Conservation (phyloP, 2,797 vertebrate species). For the Bovichtus diacanthus region DNA sequence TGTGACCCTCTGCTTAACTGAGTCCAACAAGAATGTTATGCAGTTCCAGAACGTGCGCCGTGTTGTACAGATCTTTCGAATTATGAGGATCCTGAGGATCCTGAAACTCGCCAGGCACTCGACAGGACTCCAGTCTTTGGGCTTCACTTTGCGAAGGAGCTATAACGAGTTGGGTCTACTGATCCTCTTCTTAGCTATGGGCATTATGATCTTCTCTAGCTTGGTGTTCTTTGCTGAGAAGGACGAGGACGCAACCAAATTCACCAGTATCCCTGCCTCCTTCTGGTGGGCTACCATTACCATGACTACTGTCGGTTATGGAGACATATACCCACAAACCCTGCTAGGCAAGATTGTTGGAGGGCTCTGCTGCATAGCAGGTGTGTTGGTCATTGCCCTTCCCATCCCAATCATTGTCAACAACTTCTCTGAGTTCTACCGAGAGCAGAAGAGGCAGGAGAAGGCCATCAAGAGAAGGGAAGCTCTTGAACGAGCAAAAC, state of each 20-base stretch:
- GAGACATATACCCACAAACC: slow-evolving; percentile 98
- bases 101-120: slow-evolving; percentile 97
- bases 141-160: slow-evolving; percentile 96
- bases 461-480: slow-evolving; percentile 98
- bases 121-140: slow-evolving; percentile 96
- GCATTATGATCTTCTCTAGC: slow-evolving; percentile 99
- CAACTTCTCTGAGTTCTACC: slow-evolving; percentile 99
- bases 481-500: slow-evolving; percentile 96
- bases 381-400: slow-evolving; percentile 96
- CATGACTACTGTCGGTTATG: slow-evolving; percentile 99
- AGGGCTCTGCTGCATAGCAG: slow-evolving; percentile 97
- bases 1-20: slow-evolving; percentile 97
- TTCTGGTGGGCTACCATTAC: slow-evolving; percentile 99
- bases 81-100: slow-evolving; percentile 98
- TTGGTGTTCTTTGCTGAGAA: slow-evolving; percentile 99
- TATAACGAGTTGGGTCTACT: slow-evolving; percentile 97
- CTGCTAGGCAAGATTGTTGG: slow-evolving; percentile 97
- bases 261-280: slow-evolving; percentile 98
- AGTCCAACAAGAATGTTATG: slow-evolving; percentile 97
- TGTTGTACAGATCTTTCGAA: slow-evolving; percentile 98
- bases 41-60: slow-evolving; percentile 98
- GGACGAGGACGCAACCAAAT: slow-evolving; percentile 97
- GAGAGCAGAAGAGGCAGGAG: slow-evolving; percentile 98
- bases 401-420: slow-evolving; percentile 99
- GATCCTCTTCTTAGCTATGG: slow-evolving; percentile 98